Percentiles rank a stretch among this genome's conserved stretches.
Evolutionary conservation across 2,888 invertebrate species (phyloP).

Genomic region (Crocallis elinguaria): DNA sequence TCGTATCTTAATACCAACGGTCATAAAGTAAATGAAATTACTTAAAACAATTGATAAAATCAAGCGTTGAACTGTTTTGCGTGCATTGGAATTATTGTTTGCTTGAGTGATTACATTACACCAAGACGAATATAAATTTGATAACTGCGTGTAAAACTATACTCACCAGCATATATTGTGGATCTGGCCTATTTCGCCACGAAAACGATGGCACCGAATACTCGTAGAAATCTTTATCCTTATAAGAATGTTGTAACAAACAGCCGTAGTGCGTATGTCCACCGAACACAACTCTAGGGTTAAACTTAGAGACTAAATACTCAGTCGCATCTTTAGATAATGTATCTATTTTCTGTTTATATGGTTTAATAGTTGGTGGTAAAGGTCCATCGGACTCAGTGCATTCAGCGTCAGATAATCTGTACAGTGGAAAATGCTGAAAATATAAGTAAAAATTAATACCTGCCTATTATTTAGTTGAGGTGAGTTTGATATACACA

Average conservation of each 20-base stretch:
- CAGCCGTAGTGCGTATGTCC: constrained; percentile 98
- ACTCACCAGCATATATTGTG: constrained; percentile 94
- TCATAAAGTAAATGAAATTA: no score
- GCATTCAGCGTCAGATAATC: constrained; percentile 93
- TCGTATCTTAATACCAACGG: no score
- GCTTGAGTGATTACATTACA: no score
- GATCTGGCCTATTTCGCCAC: constrained; percentile 97
- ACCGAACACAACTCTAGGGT: constrained; percentile 91
- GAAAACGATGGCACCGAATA: constrained; percentile 97
- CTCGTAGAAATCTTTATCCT: constrained; percentile 84
- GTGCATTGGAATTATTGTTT: not conserved
- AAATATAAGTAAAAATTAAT: constrained; percentile 51
- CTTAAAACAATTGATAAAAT: not conserved
- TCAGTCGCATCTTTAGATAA: constrained; percentile 92
- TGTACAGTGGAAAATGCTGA: constrained; percentile 97
- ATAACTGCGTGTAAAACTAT: no score
- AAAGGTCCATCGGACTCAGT: constrained; percentile 90
- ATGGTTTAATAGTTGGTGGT: constrained; percentile 88
- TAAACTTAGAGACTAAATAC: constrained; percentile 83
- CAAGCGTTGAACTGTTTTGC: not conserved
- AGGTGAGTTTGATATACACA: no score
- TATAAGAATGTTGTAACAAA: constrained; percentile 77
- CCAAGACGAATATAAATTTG: no score
- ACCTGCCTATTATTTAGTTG: not conserved
- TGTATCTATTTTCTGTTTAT: constrained; percentile 93